Conservation (phyloP, 23 tunicate species). For the Styela clava region DNA sequence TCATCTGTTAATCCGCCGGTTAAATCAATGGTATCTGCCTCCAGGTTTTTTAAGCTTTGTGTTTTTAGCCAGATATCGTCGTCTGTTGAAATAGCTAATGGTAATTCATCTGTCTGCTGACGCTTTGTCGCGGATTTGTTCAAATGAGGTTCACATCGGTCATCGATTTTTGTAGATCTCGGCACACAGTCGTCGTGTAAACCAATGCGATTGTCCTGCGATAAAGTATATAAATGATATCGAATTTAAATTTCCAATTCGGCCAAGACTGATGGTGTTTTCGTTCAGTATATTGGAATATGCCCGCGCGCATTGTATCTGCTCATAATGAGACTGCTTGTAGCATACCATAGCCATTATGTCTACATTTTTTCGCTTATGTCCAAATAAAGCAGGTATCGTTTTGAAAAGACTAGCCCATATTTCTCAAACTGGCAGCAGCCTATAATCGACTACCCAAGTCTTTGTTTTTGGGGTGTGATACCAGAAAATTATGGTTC, state of each 20-base stretch:
- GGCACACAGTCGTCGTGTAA: neutral
- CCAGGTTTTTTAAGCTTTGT: neutral
- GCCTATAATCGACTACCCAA: too few species aligned
- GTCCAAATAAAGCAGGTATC: too few species aligned
- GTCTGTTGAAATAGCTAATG: neutral
- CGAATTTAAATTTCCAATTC: neutral
- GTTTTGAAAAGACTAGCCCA: too few species aligned
- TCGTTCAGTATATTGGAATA: too few species aligned
- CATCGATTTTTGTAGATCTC: neutral
- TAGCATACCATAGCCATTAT: too few species aligned
- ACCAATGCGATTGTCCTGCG: neutral
- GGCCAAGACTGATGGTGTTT: too few species aligned
- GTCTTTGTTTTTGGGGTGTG: too few species aligned
- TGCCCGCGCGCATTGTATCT: too few species aligned
- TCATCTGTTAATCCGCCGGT: neutral
- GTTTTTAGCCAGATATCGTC: neutral
- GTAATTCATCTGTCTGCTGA: neutral
- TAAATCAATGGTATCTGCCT: neutral
- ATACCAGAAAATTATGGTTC: too few species aligned
- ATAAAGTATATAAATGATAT: neutral
- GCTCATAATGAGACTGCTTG: too few species aligned
- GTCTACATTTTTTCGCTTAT: too few species aligned
- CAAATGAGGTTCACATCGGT: neutral
- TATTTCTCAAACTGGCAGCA: too few species aligned
- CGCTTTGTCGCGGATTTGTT: neutral